A percentile compares a stretch with the other conserved stretches of the same genome.
Conservation (phyloP, 2,888 invertebrate species). For the Tachina fera region DNA sequence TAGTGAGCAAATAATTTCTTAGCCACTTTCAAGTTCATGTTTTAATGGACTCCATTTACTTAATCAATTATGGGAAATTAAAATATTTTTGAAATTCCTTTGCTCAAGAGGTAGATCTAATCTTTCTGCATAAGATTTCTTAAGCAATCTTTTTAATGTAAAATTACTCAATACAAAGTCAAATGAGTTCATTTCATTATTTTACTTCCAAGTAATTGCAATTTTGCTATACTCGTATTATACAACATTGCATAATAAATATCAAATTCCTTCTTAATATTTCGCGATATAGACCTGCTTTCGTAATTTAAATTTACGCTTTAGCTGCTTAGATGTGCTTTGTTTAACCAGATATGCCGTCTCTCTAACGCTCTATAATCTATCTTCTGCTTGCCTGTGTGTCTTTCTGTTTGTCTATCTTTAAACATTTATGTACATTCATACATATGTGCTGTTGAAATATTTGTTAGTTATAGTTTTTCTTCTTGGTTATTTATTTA, state of each 20-base stretch:
- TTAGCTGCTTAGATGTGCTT: neutral
- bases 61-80: too few species aligned
- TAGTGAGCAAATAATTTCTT: too few species aligned
- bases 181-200: too few species aligned
- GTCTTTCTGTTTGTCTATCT: neutral
- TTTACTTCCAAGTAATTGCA: neutral
- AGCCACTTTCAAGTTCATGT: too few species aligned
- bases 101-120: too few species aligned
- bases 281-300: neutral
- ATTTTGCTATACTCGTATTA: neutral
- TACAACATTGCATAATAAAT: neutral
- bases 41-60: too few species aligned
- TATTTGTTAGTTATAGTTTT: constrained; percentile 34
- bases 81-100: too few species aligned
- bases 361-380: constrained; percentile 6
- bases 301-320: neutral
- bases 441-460: constrained; percentile 42
- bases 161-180: too few species aligned
- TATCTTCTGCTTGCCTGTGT: neutral
- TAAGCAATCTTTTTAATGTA: too few species aligned
- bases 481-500: constrained; percentile 43
- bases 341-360: neutral
- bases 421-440: neutral
- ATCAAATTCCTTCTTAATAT: neutral
- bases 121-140: too few species aligned